Evolutionary conservation across 2,797 vertebrate genomes (phyloP).

Genomic region (Melopsittacus undulatus): DNA sequence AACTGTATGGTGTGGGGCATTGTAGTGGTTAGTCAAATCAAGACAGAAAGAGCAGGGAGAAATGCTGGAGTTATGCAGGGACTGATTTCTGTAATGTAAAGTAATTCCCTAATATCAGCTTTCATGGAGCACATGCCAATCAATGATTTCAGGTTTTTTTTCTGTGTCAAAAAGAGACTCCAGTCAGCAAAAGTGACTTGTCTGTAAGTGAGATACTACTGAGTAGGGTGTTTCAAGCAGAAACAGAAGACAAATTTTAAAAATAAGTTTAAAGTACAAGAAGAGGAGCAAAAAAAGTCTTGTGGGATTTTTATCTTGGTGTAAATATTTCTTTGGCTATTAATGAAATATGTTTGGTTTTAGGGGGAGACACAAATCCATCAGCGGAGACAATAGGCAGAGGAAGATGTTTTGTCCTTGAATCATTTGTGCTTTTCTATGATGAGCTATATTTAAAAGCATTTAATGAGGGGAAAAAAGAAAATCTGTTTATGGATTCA

Average conservation of each 20-base stretch:
- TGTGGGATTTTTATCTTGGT: slow-evolving; percentile 48
- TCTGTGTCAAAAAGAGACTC: neutral
- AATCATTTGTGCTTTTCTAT: slow-evolving; percentile 51
- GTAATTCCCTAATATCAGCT: neutral
- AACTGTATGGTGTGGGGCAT: neutral
- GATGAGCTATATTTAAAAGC: slow-evolving; percentile 52
- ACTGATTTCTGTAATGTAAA: neutral
- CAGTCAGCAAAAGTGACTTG: neutral
- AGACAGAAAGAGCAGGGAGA: neutral
- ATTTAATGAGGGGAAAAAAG: neutral
- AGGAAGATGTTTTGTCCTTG: slow-evolving; percentile 47
- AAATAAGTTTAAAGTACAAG: neutral
- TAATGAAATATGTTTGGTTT: slow-evolving; percentile 43
- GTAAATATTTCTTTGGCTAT: slow-evolving; percentile 40
- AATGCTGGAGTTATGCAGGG: neutral
- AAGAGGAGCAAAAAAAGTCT: neutral
- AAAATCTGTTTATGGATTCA: slow-evolving; percentile 28
- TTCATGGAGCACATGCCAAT: neutral
- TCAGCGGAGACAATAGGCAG: slow-evolving; percentile 52
- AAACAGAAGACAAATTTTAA: neutral
- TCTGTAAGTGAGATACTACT: neutral
- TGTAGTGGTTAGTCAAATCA: neutral
- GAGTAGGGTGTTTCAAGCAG: neutral
- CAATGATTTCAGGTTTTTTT: neutral
- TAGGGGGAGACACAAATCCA: neutral